phyloP scores from a whole-genome alignment of 2,113 vertebrate genomes.

The Sula dactylatra region DNA sequence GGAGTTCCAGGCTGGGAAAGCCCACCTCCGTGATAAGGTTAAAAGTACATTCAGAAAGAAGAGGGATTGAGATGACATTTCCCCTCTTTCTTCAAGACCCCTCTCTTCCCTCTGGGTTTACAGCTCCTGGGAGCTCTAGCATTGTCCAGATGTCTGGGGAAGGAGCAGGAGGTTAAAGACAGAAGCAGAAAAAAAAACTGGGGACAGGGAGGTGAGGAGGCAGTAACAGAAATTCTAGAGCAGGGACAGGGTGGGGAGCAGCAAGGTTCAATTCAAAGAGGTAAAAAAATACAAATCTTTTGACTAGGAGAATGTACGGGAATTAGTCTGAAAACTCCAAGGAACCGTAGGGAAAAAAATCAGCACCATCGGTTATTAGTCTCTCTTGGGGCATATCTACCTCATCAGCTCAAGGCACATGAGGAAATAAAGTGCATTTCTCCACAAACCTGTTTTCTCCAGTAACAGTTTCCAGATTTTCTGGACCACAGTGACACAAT shows the following conservation, averaged over 20 bases:
- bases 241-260: background rate
- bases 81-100: background rate
- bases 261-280: background rate
- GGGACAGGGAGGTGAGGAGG: background rate
- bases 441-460: background rate
- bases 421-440: background rate
- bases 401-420: background rate
- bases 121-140: background rate
- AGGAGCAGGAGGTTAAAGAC: background rate
- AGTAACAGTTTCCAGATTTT: slow-evolving; percentile 44
- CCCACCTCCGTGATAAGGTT: background rate
- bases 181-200: background rate
- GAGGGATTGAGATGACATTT: background rate
- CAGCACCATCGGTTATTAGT: background rate
- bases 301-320: background rate
- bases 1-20: background rate
- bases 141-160: background rate
- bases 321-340: background rate
- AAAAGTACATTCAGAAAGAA: background rate
- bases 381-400: background rate
- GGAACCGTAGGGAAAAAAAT: background rate
- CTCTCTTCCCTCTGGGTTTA: background rate
- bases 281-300: background rate
- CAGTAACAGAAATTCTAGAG: background rate
- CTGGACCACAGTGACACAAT: background rate